Percentiles rank a stretch among this genome's conserved stretches.
phyloP scores from a whole-genome alignment of 2,113 vertebrate species.

The Pseudorectes ferrugineus region DNA sequence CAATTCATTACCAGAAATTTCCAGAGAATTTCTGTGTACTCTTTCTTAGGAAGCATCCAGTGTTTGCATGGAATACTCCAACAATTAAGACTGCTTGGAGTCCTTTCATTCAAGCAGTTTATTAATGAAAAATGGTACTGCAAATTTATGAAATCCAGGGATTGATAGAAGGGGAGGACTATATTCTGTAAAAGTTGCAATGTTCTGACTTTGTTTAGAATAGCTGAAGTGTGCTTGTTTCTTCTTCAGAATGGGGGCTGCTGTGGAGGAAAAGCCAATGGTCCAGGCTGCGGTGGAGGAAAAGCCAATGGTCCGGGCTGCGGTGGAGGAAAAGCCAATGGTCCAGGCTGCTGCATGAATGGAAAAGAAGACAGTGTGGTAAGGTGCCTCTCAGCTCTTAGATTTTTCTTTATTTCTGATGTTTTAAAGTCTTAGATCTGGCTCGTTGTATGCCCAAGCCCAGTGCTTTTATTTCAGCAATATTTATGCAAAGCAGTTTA shows the following conservation, averaged over 20 bases:
- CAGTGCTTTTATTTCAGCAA: background rate
- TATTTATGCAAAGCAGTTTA: background rate
- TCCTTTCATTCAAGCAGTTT: background rate
- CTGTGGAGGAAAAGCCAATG: conserved; percentile 72
- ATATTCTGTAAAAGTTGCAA: background rate
- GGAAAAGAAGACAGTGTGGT: conserved; percentile 51
- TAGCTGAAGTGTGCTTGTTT: background rate
- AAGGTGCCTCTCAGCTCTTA: background rate
- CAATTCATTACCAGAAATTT: background rate
- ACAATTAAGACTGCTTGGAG: background rate
- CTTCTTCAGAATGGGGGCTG: conserved; percentile 69
- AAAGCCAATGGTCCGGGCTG: conserved; percentile 68
- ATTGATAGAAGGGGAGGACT: background rate
- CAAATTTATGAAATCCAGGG: background rate
- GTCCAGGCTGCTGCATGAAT: conserved; percentile 79
- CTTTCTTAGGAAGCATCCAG: background rate
- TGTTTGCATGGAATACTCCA: background rate
- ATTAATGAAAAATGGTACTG: background rate
- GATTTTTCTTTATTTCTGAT: background rate
- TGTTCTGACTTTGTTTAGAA: background rate
- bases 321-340: conserved; percentile 69
- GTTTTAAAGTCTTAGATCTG: background rate
- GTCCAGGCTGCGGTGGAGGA: conserved; percentile 77
- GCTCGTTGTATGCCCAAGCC: background rate
- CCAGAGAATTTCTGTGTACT: background rate